phyloP scores from a whole-genome alignment of 2,888 invertebrate genomes.

The Craniophora ligustri region DNA sequence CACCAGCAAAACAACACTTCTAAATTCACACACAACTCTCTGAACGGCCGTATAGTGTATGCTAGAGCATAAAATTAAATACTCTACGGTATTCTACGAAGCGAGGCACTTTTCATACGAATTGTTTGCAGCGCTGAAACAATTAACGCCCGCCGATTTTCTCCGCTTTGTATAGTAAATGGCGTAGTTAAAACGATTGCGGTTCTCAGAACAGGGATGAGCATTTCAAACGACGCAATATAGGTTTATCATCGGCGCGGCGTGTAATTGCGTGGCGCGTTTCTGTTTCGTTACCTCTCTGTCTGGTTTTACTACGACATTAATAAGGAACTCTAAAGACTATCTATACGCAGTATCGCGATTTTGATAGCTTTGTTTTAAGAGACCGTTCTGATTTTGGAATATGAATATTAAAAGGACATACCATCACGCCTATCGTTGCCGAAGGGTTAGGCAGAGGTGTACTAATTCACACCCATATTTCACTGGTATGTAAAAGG shows the following conservation, averaged over 20 bases:
- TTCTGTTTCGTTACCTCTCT: conserved; percentile 18
- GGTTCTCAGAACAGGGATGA: conserved; percentile 51
- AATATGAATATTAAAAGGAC: neutral
- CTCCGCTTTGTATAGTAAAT: conserved; percentile 54
- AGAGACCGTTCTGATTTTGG: neutral
- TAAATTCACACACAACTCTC: conserved; percentile 15
- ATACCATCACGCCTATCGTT: no score
- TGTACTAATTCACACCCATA: no score
- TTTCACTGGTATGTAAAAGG: no score
- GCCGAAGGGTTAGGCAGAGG: no score
- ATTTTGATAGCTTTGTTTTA: conserved; percentile 6
- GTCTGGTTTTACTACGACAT: conserved; percentile 1
- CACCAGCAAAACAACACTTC: conserved; percentile 2
- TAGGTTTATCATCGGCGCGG: conserved; percentile 49
- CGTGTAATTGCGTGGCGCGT: conserved; percentile 33
- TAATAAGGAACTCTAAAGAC: conserved; percentile 17
- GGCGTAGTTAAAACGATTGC: conserved; percentile 55
- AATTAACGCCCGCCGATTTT: conserved; percentile 53
- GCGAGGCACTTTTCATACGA: conserved; percentile 50
- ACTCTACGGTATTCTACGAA: conserved; percentile 42
- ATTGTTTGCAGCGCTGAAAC: conserved; percentile 52
- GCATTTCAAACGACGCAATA: conserved; percentile 44
- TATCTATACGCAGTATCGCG: neutral
- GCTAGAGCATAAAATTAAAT: conserved; percentile 51
- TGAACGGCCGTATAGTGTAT: conserved; percentile 25